Evolutionary conservation across 2,888 invertebrate genomes (phyloP), one percentile per base, ranked within the genome.

Genomic region (Aphodius sticticus): DNA sequence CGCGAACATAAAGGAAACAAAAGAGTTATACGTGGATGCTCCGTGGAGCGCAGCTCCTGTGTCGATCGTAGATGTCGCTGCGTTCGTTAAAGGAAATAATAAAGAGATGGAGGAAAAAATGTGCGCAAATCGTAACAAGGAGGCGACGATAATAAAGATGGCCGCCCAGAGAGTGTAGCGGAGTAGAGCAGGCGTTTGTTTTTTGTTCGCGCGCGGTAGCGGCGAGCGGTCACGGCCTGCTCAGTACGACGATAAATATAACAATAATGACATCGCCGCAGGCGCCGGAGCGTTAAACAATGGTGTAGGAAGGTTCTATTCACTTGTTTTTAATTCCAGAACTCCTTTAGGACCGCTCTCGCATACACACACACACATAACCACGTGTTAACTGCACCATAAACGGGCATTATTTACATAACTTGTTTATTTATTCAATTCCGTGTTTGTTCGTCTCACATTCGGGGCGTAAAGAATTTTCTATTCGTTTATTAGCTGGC

Each of bases 281-380:
- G 80, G 80, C 80, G 80, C 80, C 78, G 80, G 72, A 78, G 70
- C 78, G 80, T 76, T 77, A 78, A 80, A 80, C 80, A 80, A 80
- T 78, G 76, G 78, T 37, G 80, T 71, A 72, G 77, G 79, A 69
- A 75, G 16, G 76, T 53, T 53, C 53, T 53, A 53, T 53, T 53
- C 53, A 53, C 53, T 53, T 53, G 53, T 53, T 53, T 53, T 53
- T 53, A 53, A 53, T 53, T 53, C 53, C 53, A 53, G 9, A 53
- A 53, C 53, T 53, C 53, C 53, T 53, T 53, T 53, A 53, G 53
- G 53, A 53, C 9, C 7, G 53, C 53, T 7, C 12, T 9, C 12
- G 12, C 9, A 12, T 53, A 53, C 53, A 12, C 53, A 12, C 7
- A 38, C 9, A 53, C 53, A 53, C 53, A 53, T 12, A 53, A 53